Evolutionary conservation across 2,113 vertebrate species (phyloP).

Genomic region (Epinephelus fuscoguttatus): DNA sequence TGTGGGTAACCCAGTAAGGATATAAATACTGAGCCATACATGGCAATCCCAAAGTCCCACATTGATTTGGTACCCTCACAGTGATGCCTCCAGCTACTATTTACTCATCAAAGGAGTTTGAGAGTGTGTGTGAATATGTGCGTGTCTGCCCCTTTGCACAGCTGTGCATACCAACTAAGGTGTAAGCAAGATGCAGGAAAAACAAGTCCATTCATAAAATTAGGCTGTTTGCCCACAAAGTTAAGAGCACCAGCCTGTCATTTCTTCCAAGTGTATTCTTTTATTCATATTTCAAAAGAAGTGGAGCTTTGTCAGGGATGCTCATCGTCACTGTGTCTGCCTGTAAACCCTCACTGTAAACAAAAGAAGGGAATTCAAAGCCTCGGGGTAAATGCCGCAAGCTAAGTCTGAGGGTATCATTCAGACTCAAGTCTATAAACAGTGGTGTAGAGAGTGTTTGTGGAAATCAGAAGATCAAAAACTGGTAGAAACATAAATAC

Average conservation of each 20-base stretch:
- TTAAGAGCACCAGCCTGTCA: neutral
- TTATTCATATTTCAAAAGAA: slow-evolving; percentile 16
- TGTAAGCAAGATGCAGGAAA: neutral
- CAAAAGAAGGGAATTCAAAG: slow-evolving; percentile 10
- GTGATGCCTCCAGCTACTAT: neutral
- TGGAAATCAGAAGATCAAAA: slow-evolving; percentile 5
- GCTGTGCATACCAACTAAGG: slow-evolving; percentile 17
- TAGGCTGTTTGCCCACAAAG: neutral
- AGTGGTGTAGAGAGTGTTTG: neutral
- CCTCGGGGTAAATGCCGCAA: neutral
- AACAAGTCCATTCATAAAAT: slow-evolving; percentile 10
- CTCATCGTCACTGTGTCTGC: neutral
- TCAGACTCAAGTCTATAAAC: neutral
- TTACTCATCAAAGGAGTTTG: neutral
- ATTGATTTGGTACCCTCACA: neutral
- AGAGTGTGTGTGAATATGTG: neutral
- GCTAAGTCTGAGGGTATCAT: neutral
- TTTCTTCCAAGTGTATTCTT: neutral
- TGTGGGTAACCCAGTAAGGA: neutral
- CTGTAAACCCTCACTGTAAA: slow-evolving; percentile 7
- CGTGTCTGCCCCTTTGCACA: neutral
- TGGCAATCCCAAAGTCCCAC: neutral
- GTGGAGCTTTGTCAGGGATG: neutral
- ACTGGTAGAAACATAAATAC: neutral
- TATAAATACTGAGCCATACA: neutral